Conservation (phyloP, 2,888 invertebrate genomes). For the Autographa pulchrina region DNA sequence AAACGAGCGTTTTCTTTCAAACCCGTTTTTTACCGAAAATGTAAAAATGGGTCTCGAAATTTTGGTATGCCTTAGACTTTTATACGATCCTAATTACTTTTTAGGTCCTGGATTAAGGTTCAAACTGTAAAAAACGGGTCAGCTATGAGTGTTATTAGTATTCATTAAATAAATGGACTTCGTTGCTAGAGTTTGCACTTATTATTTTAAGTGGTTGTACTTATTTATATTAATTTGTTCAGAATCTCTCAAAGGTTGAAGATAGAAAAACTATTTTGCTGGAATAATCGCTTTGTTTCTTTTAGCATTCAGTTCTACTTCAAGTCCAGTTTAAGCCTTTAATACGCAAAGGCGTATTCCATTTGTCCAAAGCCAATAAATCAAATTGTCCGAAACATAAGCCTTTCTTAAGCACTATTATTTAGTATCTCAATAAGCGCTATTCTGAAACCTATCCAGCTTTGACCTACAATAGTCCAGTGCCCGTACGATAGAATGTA, state of each 20-base stretch:
- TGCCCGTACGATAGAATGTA: slow-evolving; percentile 17
- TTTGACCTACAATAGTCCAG: slow-evolving; percentile 16
- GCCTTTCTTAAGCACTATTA: slow-evolving; percentile 1
- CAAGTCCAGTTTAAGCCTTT: neutral
- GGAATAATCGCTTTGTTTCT: neutral
- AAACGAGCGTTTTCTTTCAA: neutral
- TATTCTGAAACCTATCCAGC: neutral
- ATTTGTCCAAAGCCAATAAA: neutral
- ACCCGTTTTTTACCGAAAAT: neutral
- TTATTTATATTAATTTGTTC: neutral
- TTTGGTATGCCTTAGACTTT: neutral
- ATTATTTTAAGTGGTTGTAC: neutral
- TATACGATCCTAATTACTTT: slow-evolving; percentile 4
- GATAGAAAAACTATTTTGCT: neutral
- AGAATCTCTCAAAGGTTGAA: neutral
- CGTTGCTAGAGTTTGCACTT: neutral
- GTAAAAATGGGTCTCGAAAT: neutral
- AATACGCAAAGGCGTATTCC: no score
- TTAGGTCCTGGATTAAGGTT: neutral
- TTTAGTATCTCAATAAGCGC: slow-evolving; percentile 1
- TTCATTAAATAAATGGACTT: neutral
- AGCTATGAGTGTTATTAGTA: neutral
- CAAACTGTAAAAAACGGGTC: neutral
- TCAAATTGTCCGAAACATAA: neutral
- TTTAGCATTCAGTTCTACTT: no score